Percentiles rank a stretch among this genome's conserved stretches.
phyloP scores from a whole-genome alignment of 64 coral and sea anemone genomes.

The Porites lutea region DNA sequence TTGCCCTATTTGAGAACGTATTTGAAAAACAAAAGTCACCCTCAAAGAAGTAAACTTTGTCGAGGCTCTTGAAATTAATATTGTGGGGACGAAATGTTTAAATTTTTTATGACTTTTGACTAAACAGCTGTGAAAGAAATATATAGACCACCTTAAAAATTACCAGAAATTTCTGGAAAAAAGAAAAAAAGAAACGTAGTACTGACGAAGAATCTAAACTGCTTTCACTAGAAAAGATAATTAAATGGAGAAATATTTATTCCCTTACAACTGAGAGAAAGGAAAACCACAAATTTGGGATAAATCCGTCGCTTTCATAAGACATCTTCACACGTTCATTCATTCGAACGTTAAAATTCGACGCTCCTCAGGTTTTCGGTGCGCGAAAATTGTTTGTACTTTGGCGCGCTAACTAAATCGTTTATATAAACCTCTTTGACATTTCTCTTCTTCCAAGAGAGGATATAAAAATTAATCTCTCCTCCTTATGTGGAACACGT shows the following conservation, averaged over 20 bases:
- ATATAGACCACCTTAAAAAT: background rate
- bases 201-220: background rate
- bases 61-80: constrained; percentile 50
- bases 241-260: background rate
- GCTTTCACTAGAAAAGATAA: background rate
- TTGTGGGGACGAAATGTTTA: constrained; percentile 29
- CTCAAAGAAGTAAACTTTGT: constrained; percentile 14
- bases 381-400: background rate
- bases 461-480: constrained; percentile 4
- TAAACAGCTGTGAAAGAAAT: constrained; percentile 40
- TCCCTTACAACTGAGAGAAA: background rate
- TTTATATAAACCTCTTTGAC: background rate
- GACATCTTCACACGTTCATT: constrained; percentile 17
- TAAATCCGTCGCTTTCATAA: constrained; percentile 20
- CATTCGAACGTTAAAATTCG: constrained; percentile 12
- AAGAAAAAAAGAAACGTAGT: background rate
- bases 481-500: constrained; percentile 1
- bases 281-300: constrained; percentile 10
- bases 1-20: constrained; percentile 20
- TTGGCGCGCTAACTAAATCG: background rate
- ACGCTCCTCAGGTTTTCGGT: background rate
- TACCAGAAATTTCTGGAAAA: constrained; percentile 17
- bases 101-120: constrained; percentile 32
- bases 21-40: constrained; percentile 46
- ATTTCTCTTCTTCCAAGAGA: background rate